Evolutionary conservation across 1,140 invertebrate species (phyloP).

Genomic region (Dendroctonus valens): DNA sequence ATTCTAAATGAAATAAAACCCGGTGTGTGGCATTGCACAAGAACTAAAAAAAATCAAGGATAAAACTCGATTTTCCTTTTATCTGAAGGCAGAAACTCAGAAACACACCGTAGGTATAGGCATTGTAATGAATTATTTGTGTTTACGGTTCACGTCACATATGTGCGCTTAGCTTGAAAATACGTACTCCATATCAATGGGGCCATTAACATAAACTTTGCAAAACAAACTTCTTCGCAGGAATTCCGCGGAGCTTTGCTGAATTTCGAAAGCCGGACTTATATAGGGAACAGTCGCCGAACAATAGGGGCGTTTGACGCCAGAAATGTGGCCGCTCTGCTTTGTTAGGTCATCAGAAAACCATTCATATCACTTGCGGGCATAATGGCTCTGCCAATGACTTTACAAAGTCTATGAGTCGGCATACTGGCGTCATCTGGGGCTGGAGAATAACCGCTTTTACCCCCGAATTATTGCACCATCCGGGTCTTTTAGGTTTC

Average conservation of each 20-base stretch:
- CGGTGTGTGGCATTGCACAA: no score
- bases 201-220: constrained; percentile 14
- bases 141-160: no score
- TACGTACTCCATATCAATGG: not conserved
- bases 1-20: no score
- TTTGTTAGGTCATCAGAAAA: constrained; percentile 45
- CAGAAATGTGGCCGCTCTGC: constrained; percentile 37
- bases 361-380: constrained; percentile 43
- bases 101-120: no score
- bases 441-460: constrained; percentile 8
- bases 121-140: no score
- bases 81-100: no score
- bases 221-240: constrained; percentile 10
- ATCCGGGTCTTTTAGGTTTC: not conserved
- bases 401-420: constrained; percentile 32
- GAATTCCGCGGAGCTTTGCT: constrained; percentile 3
- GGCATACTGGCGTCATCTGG: constrained; percentile 22
- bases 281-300: constrained; percentile 17
- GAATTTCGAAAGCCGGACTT: constrained; percentile 30
- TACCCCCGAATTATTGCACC: not conserved
- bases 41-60: no score
- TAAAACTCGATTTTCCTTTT: no score
- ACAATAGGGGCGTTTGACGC: constrained; percentile 31
- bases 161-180: no score
- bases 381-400: constrained; percentile 34